phyloP scores from a whole-genome alignment of 2,888 invertebrate species.

The Pachymerium ferrugineum region DNA sequence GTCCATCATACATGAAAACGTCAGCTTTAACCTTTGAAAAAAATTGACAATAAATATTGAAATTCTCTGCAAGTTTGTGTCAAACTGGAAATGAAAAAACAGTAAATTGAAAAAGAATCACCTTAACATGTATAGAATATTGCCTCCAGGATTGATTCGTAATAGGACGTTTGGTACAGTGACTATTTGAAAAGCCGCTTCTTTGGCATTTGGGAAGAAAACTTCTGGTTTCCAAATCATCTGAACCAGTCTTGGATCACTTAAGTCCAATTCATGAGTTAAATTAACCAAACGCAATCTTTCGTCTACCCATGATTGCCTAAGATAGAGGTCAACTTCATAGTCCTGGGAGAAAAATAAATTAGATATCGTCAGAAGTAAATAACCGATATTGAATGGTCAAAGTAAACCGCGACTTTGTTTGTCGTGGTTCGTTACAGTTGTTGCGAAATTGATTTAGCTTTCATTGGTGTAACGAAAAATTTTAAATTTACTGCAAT shows the following conservation, averaged over 20 bases:
- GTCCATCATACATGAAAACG: conserved; percentile 39
- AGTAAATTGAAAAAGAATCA: conserved; percentile 33
- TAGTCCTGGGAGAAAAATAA: conserved; percentile 39
- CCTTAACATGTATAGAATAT: conserved; percentile 42
- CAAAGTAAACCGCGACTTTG: too few species aligned
- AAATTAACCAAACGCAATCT: conserved; percentile 40
- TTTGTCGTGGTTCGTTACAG: too few species aligned
- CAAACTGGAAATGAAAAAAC: neutral
- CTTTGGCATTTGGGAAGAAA: conserved; percentile 42
- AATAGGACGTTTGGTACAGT: conserved; percentile 42
- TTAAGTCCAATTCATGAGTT: conserved; percentile 40
- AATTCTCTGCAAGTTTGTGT: neutral
- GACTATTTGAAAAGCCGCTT: conserved; percentile 41
- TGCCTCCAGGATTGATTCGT: conserved; percentile 40
- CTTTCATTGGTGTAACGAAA: too few species aligned
- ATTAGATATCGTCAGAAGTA: neutral
- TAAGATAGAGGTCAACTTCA: conserved; percentile 40
- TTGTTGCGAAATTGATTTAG: too few species aligned
- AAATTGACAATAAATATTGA: neutral
- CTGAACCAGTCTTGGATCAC: conserved; percentile 40
- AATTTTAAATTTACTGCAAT: too few species aligned
- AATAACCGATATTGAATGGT: too few species aligned
- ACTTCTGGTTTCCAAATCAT: conserved; percentile 40
- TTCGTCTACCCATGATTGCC: conserved; percentile 40
- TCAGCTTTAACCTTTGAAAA: conserved; percentile 37